Base-by-base conservation (phyloP, 2,888 invertebrate genomes). In the Eumacrocentrus americanus region DNA sequence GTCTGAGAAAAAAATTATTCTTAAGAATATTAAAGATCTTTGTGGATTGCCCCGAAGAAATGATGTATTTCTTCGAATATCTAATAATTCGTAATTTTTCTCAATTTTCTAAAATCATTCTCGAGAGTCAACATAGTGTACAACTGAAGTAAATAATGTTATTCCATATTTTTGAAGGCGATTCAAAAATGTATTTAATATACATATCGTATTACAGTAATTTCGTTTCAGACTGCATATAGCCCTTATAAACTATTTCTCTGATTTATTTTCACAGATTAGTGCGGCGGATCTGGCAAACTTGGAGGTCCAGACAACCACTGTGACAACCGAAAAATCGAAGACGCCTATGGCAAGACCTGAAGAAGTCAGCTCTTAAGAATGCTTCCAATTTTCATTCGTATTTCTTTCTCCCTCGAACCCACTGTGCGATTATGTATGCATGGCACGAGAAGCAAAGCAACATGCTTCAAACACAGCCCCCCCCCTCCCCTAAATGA, bases 221-320 rank as follows among this genome's bases (percentile, higher is more conserved):
- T 29, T 29, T 29, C 9, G 4, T 9, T 29, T 6, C 4, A 29
- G 4, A 29, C 29, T 29, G 29, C 40, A 40, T 14, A 14, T 40
- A 40, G 6, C 14, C 29, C 9, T 29, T 29, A 55, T 55, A n/a
- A 20, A 38, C 20, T 25, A 16, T 46, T n/a, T n/a, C n/a, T n/a
- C 34, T 29, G 25, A 47, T 6, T 20, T 12, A 46, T 44, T 53
- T 47, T 37, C n/a, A 12, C 72, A 80, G 80, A 77, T 80, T 79
- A 80, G 74, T 63, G 75, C 79, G 20, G 77, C 80, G 25, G 80
- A 80, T 65, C 71, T 80, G 65, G 78, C 76, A 23, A 80, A 80
- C 52, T 69, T 80, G 65, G 78, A 79, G 55, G 78, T 78, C 18
- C 78, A 77, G 37, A 78, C 78, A 23, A 80, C 77, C 16, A 69